A percentile compares a stretch with the other conserved stretches of the same genome.
Conservation (phyloP, 1,140 invertebrate genomes). For the Anadara kagoshimensis region DNA sequence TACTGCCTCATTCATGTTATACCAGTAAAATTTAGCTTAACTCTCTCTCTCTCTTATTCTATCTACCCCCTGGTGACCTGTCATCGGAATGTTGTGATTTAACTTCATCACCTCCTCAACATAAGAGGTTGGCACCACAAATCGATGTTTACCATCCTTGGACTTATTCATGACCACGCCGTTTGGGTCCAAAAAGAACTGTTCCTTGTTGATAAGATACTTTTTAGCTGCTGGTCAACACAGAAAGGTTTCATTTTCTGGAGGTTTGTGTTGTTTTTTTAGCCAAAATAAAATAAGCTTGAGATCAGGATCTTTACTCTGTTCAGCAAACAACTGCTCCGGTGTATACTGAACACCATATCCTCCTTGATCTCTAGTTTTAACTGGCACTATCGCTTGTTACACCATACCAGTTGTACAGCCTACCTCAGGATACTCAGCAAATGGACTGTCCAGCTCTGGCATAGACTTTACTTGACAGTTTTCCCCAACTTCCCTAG, state of each 20-base stretch:
- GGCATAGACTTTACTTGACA: no score
- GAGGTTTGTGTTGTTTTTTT: conserved; percentile 12
- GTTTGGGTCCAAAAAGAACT: conserved; percentile 20
- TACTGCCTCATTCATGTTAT: not conserved
- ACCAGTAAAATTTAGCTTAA: conserved; percentile 4
- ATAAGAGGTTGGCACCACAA: not conserved
- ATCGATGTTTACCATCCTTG: not conserved
- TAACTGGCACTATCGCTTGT: not conserved
- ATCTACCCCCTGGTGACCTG: conserved; percentile 2
- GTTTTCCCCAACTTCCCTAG: no score
- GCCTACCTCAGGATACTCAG: no score
- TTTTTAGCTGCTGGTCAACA: conserved; percentile 22
- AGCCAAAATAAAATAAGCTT: conserved; percentile 19
- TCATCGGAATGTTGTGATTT: conserved; percentile 3
- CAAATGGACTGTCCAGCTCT: no score
- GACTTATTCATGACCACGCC: conserved; percentile 6
- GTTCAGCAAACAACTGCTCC: conserved; percentile 19
- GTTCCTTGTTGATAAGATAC: conserved; percentile 25
- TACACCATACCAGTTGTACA: no score
- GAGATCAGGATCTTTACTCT: conserved; percentile 15
- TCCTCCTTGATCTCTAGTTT: not conserved
- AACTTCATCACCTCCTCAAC: not conserved
- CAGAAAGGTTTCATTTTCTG: conserved; percentile 19
- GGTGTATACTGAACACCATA: conserved; percentile 24
- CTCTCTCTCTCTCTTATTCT: conserved; percentile 6